phyloP scores from a whole-genome alignment of 2,113 vertebrate species.

The Myrmecobius fasciatus region DNA sequence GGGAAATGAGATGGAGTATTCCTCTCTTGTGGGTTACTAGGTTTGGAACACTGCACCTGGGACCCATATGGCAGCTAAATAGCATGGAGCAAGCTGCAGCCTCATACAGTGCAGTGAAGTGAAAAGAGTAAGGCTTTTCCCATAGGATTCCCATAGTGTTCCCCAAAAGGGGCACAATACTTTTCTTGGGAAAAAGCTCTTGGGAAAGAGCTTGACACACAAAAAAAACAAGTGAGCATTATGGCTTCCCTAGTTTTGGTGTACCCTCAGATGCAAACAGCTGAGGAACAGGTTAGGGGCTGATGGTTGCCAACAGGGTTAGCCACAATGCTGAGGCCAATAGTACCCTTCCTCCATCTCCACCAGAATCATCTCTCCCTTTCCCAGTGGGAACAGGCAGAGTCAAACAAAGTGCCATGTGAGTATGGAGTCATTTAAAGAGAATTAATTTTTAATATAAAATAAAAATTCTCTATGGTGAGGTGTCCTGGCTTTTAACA shows the following conservation, averaged over 20 bases:
- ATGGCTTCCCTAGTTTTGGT: background rate
- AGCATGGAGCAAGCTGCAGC: background rate
- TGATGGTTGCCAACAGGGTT: background rate
- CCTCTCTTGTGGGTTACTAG: background rate
- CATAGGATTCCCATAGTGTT: background rate
- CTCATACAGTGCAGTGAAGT: background rate
- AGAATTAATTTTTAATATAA: slow-evolving; percentile 9
- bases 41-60: background rate
- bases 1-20: background rate
- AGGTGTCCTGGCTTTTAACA: slow-evolving; percentile 80
- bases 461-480: slow-evolving; percentile 79
- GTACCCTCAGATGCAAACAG: background rate
- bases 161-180: background rate
- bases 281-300: background rate
- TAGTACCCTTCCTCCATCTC: background rate
- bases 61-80: background rate
- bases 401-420: background rate
- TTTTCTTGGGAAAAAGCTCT: background rate
- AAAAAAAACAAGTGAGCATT: background rate
- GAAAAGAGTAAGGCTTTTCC: background rate
- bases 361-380: background rate
- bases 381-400: background rate
- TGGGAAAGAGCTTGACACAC: slow-evolving; percentile 1
- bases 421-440: slow-evolving; percentile 36
- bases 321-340: background rate